phyloP scores from a whole-genome alignment of 1,140 invertebrate species.

The Cydia fagiglandana region DNA sequence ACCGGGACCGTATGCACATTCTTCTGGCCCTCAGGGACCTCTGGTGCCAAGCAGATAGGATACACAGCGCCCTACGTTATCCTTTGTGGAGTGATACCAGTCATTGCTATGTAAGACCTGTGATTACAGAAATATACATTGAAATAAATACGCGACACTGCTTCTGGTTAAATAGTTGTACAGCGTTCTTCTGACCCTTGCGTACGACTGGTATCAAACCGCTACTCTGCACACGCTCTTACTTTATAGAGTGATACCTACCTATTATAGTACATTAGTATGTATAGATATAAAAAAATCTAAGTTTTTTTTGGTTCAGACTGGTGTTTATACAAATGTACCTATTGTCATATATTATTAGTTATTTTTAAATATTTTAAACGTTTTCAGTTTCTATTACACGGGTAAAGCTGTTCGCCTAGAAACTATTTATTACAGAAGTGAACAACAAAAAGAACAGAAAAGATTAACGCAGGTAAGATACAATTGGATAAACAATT shows the following conservation, averaged over 20 bases:
- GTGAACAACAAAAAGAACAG: constrained; percentile 62
- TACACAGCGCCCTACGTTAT: constrained; percentile 69
- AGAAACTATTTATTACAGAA: constrained; percentile 70
- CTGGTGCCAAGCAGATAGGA: constrained; percentile 64
- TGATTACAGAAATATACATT: too few relatives aligned
- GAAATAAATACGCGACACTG: too few relatives aligned
- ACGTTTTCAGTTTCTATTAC: constrained; percentile 61
- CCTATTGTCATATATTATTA: too few relatives aligned
- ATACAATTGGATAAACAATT: background rate
- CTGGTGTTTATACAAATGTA: too few relatives aligned
- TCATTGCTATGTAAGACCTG: constrained; percentile 69
- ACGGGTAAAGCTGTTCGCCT: constrained; percentile 68
- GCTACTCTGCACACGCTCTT: too few relatives aligned
- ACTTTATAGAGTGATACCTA: too few relatives aligned
- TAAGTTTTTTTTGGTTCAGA: too few relatives aligned
- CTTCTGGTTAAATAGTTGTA: too few relatives aligned
- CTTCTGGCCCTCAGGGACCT: constrained; percentile 65
- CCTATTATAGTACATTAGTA: too few relatives aligned
- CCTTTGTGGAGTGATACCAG: constrained; percentile 68
- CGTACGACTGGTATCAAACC: too few relatives aligned
- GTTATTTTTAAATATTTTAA: background rate
- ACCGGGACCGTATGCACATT: constrained; percentile 72
- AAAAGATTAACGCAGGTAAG: constrained; percentile 64
- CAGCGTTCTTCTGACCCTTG: too few relatives aligned
- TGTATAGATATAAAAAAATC: too few relatives aligned